These are phyloP conservation scores for Diorhabda carinulata DNA, from an alignment of 1,140 invertebrate species.

Conservation along the genomic window DNA sequence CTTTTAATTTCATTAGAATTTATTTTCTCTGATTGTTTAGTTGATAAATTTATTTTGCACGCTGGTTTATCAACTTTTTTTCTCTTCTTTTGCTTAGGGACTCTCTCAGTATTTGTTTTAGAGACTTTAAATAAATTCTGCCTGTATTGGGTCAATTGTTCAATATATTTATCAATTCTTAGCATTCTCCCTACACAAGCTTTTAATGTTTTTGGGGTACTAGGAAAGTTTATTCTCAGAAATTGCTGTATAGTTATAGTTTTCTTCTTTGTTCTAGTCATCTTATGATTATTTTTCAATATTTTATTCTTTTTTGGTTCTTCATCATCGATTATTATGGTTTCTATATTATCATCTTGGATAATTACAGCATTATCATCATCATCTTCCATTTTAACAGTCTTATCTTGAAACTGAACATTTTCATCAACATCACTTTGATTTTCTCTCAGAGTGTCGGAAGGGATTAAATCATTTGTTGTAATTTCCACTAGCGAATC, in stretches of 20 bases:
- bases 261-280: background rate
- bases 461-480: too few species aligned
- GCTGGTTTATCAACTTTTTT: background rate
- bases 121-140: constrained; percentile 7
- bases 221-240: background rate
- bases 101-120: background rate
- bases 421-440: too few species aligned
- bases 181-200: constrained; percentile 8
- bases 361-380: background rate
- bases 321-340: background rate
- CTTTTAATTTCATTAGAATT: background rate
- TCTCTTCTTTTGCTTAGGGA: background rate
- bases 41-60: background rate
- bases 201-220: background rate
- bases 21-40: background rate
- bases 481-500: too few species aligned
- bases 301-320: background rate
- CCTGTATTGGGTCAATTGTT: constrained; percentile 10
- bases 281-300: background rate
- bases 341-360: background rate
- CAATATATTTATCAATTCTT: constrained; percentile 12
- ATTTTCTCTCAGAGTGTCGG: too few species aligned
- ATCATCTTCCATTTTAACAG: background rate
- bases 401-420: too few species aligned
- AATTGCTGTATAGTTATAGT: constrained; percentile 1